These are phyloP conservation scores for Philereme transversata DNA, from an alignment of 2,888 invertebrate species.

Conservation along the genomic window DNA sequence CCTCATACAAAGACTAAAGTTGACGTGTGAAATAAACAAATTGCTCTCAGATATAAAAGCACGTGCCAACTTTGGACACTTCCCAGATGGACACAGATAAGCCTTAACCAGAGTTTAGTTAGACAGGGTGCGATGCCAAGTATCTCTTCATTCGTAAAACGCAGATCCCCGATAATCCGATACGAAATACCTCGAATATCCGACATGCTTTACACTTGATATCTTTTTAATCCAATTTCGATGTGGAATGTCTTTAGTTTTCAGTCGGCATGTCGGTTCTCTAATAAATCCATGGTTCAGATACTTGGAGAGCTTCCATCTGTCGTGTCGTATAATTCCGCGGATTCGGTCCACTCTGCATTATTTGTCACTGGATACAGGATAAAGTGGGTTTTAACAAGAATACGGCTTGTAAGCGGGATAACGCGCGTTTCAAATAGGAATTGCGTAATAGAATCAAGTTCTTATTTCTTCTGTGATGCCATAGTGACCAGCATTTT, in stretches of 20 bases:
- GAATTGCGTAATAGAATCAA: slow-evolving; percentile 9
- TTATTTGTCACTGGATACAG: slow-evolving; percentile 28
- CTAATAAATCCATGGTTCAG: slow-evolving; percentile 29
- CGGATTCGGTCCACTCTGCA: slow-evolving; percentile 21
- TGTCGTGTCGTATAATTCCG: slow-evolving; percentile 34
- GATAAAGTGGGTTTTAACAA: slow-evolving; percentile 29
- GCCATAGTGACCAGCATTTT: too few species aligned
- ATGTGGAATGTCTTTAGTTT: slow-evolving; percentile 27
- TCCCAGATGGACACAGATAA: slow-evolving; percentile 15
- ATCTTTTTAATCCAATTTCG: slow-evolving; percentile 28
- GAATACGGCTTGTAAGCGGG: slow-evolving; percentile 16
- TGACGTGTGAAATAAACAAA: not conserved
- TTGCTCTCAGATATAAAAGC: not conserved
- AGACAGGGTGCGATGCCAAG: slow-evolving; percentile 16
- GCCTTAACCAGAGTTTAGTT: slow-evolving; percentile 7
- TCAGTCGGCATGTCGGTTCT: slow-evolving; percentile 20
- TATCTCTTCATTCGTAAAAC: slow-evolving; percentile 11
- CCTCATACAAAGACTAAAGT: not conserved
- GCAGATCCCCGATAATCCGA: slow-evolving; percentile 18
- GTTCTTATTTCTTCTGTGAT: too few species aligned
- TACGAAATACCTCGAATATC: slow-evolving; percentile 19
- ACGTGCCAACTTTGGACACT: slow-evolving; percentile 20
- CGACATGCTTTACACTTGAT: slow-evolving; percentile 17
- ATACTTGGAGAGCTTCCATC: slow-evolving; percentile 31
- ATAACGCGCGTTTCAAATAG: slow-evolving; percentile 15